Evolutionary conservation across 2,113 vertebrate genomes (phyloP).

Genomic region (Grus americana): DNA sequence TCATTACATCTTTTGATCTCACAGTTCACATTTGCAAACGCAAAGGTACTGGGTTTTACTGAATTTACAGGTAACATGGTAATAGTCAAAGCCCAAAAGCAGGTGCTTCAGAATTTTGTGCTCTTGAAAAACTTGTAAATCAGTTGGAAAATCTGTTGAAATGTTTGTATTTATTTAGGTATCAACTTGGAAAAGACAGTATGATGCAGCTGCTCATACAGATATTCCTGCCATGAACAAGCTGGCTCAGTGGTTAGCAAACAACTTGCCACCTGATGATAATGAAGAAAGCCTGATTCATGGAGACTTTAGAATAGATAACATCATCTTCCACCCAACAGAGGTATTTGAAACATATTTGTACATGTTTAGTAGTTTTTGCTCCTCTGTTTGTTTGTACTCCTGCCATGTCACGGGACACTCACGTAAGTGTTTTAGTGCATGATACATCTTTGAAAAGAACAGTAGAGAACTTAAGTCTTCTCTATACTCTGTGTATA

Average conservation of each 20-base stretch:
- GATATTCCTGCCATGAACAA: conserved; percentile 85
- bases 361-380: neutral
- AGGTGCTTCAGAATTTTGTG: neutral
- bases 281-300: conserved; percentile 85
- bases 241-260: conserved; percentile 86
- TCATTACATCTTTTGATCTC: neutral
- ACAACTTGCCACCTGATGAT: conserved; percentile 83
- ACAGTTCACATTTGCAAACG: neutral
- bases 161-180: conserved; percentile 75
- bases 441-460: neutral
- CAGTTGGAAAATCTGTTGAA: neutral
- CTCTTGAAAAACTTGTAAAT: neutral
- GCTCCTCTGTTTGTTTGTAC: neutral
- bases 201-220: conserved; percentile 81
- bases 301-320: conserved; percentile 90
- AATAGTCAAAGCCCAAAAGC: neutral
- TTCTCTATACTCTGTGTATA: neutral
- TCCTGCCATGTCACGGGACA: neutral
- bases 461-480: neutral
- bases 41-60: neutral
- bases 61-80: neutral
- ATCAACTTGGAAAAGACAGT: conserved; percentile 91
- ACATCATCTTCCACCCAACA: conserved; percentile 90
- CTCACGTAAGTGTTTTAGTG: rapidly evolving
- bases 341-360: conserved; percentile 74